Percentiles rank a stretch among this genome's conserved stretches.
These are phyloP conservation scores for Limenitis camilla DNA, from an alignment of 2,888 invertebrate species.

Conservation along the genomic window DNA sequence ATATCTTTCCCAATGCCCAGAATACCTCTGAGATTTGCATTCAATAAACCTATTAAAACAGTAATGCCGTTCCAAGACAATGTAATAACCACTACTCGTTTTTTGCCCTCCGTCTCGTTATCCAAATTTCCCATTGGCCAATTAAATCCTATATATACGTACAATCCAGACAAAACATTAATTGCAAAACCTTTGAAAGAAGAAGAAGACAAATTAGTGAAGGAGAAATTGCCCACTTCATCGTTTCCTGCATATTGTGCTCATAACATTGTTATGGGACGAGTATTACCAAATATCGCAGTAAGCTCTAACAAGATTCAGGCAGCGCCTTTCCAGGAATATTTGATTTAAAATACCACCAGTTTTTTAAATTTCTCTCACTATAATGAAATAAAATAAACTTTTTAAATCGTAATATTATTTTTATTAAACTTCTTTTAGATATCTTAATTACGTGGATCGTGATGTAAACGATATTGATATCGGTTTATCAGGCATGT, in stretches of 20 bases:
- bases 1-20: neutral
- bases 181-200: neutral
- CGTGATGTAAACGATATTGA: conserved; percentile 41
- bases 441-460: conserved; percentile 4
- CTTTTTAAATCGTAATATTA: neutral
- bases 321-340: conserved; percentile 1
- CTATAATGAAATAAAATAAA: neutral
- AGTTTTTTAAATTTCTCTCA: neutral
- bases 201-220: neutral
- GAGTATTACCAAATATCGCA: conserved; percentile 9
- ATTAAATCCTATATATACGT: neutral
- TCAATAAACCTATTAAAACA: conserved; percentile 2
- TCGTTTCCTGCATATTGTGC: conserved; percentile 12
- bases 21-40: conserved; percentile 7
- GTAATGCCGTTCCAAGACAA: conserved; percentile 4
- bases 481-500: conserved; percentile 84
- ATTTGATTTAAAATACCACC: conserved; percentile 2
- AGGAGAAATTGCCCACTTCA: neutral
- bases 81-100: conserved; percentile 8
- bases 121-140: conserved; percentile 1
- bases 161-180: neutral
- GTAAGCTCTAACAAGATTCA: neutral
- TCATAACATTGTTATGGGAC: conserved; percentile 11
- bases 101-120: conserved; percentile 6
- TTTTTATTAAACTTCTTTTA: neutral